Conservation (phyloP, 2,113 vertebrate species). For the Neogale vison region DNA sequence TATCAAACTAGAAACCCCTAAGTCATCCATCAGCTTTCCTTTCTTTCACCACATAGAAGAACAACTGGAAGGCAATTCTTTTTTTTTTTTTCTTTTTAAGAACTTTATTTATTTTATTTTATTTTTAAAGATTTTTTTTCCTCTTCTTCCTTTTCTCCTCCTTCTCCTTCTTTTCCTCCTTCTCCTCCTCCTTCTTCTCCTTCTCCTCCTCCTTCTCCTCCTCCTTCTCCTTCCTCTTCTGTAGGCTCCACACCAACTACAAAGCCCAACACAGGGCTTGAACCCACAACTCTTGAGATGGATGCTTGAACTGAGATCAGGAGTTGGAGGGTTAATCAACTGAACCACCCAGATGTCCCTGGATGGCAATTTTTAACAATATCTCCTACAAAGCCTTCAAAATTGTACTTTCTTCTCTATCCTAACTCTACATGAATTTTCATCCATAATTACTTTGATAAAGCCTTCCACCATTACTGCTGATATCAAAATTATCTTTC, state of each 20-base stretch:
- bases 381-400: not conserved
- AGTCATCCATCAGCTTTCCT: not conserved
- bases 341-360: not conserved
- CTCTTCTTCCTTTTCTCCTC: too few relatives aligned
- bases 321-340: not conserved
- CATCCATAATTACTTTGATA: not conserved
- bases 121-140: too few relatives aligned
- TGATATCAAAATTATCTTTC: not conserved
- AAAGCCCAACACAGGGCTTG: not conserved
- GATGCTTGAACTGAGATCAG: not conserved
- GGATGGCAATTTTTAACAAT: not conserved
- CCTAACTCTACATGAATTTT: not conserved
- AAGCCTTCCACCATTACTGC: not conserved
- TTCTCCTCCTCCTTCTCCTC: too few relatives aligned
- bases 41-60: not conserved
- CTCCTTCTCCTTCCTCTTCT: too few relatives aligned
- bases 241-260: too few relatives aligned
- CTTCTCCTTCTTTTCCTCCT: too few relatives aligned
- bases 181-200: too few relatives aligned
- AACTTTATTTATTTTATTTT: too few relatives aligned
- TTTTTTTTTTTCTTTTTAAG: too few relatives aligned
- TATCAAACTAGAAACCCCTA: not conserved
- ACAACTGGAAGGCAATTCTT: not conserved
- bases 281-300: not conserved
- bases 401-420: not conserved